Conservation (phyloP, 2,113 vertebrate genomes). For the Pimephales promelas region DNA sequence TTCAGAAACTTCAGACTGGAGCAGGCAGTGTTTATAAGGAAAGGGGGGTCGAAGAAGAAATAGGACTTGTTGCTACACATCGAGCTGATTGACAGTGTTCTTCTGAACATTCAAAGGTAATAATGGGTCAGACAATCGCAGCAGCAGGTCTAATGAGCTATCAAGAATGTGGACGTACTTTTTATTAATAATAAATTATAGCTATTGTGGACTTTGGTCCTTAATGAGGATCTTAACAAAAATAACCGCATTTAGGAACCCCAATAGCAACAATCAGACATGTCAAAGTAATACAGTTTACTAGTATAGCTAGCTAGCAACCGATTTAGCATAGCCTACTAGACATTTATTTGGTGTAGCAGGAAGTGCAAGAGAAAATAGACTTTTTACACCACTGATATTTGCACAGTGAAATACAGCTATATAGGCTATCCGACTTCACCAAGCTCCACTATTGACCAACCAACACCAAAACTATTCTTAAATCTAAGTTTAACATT, state of each 20-base stretch:
- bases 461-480: not conserved
- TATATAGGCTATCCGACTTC: not conserved
- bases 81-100: not conserved
- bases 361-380: not conserved
- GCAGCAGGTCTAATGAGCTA: not conserved
- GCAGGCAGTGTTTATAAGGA: not conserved
- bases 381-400: not conserved
- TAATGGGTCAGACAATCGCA: not conserved
- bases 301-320: not conserved
- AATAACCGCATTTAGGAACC: not conserved
- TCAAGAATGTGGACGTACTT: not conserved
- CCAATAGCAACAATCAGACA: not conserved
- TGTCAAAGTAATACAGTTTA: not conserved
- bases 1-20: not conserved
- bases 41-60: not conserved
- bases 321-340: not conserved
- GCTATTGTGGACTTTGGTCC: not conserved
- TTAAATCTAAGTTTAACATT: not conserved
- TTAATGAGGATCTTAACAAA: not conserved
- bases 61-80: slow-evolving; percentile 6
- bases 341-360: not conserved
- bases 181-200: not conserved
- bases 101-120: not conserved
- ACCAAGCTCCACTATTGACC: not conserved
- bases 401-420: not conserved